Base-by-base conservation (phyloP, 2,888 invertebrate species). In the Chelonus formosanus region DNA sequence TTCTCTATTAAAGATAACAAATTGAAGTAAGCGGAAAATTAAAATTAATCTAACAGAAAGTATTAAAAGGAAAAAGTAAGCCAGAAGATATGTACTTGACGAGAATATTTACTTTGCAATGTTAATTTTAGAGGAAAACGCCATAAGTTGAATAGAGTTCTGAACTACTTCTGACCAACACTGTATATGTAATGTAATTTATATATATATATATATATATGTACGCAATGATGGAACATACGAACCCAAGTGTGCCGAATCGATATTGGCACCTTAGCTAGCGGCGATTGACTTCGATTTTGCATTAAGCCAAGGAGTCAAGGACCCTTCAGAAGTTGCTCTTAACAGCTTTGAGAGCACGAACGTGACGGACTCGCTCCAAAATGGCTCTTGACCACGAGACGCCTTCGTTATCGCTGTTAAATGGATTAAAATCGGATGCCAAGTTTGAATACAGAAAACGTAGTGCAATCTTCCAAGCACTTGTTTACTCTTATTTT, bases 331-430 rank as follows among this genome's bases (percentile, higher is more conserved):
- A 36, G 8, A 61, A 61, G 32, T 61, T 53, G 20, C 47, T 58
- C 44, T 20, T 36, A 40, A 50, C 35, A 53, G 52, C 31, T 6
- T 44, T 6, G 44, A 53, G 43, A 52, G 52, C 61, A 61, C 53
- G 61, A 61, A 61, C 61, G 61, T 61, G 61, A 43, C 61, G 47
- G 61, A 32, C 61, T 52, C 44, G 34, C 43, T 40, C 57, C 20
- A 40, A 40, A 57, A 57, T 57, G 32, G 43, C 57, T 57, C 57
- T 43, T 43, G 57, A 31, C 60, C 52, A 52, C 52, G 32, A 52
- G 32, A 44, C 43, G 34, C 31, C 43, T 10, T 61, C 61, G 61
- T 61, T 61, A 61, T 61, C 53, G 43, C 44, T 52, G 61, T 34
- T 61, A 45, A 61, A 61, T 61, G 53, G 61, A 44, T 44, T 53